Conservation (phyloP, 2,888 invertebrate genomes). For the Sarcophaga subvicina region DNA sequence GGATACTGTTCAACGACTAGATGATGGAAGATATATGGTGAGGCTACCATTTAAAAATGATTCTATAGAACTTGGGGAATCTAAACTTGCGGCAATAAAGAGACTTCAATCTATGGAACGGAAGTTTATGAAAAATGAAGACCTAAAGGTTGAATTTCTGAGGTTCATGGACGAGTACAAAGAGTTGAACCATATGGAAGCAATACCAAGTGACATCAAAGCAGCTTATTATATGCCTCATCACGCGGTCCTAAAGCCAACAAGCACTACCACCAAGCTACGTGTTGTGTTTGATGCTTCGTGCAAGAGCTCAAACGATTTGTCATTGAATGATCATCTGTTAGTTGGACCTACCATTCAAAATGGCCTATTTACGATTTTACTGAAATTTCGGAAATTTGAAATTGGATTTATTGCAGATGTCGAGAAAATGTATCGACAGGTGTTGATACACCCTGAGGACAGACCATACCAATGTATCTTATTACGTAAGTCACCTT, state of each 20-base stretch:
- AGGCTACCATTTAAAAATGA: conserved; percentile 5
- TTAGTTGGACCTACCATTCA: conserved; percentile 22
- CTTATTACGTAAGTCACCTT: no score
- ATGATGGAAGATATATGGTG: conserved; percentile 53
- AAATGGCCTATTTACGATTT: conserved; percentile 28
- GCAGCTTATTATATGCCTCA: conserved; percentile 51
- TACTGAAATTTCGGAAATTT: conserved; percentile 48
- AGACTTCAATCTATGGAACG: no score
- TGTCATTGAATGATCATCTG: no score
- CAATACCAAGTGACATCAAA: background rate
- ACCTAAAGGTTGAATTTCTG: no score
- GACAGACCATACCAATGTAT: no score
- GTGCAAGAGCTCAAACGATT: no score
- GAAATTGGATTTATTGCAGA: conserved; percentile 37
- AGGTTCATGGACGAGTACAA: no score
- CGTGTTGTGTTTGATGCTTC: no score
- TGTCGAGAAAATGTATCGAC: background rate
- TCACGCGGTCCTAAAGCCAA: conserved; percentile 44
- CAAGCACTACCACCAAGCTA: conserved; percentile 27
- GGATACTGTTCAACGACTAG: conserved; percentile 11
- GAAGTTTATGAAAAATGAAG: no score
- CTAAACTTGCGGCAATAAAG: no score
- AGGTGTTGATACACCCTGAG: no score
- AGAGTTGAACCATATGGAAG: conserved; percentile 38
- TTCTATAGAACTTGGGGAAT: no score